Conservation (phyloP, 2,113 vertebrate species). For the Natator depressus region DNA sequence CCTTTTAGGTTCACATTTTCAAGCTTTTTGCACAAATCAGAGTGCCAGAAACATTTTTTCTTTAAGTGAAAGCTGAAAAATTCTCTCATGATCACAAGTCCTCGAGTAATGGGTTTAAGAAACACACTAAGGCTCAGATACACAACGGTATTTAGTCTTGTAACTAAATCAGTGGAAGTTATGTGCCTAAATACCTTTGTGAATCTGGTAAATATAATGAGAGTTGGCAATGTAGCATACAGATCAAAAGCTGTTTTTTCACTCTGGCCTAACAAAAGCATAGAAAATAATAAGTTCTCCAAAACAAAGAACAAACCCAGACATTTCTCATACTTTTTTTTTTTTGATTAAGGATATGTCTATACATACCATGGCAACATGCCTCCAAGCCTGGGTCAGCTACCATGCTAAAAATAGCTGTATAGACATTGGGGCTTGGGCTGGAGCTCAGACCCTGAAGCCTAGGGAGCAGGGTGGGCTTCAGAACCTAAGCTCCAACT, state of each 20-base stretch:
- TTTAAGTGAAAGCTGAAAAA: neutral
- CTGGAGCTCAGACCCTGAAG: neutral
- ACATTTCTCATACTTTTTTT: neutral
- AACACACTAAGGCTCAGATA: neutral
- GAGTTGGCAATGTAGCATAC: neutral
- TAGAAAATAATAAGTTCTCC: neutral
- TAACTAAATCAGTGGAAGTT: neutral
- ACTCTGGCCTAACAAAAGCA: too few relatives aligned
- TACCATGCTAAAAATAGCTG: too few relatives aligned
- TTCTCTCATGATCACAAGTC: neutral
- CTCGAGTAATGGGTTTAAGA: neutral
- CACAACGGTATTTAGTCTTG: neutral
- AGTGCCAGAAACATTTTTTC: neutral
- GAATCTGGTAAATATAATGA: neutral
- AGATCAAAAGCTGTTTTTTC: neutral
- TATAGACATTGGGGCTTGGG: neutral
- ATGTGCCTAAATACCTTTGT: neutral
- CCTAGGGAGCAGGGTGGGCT: neutral
- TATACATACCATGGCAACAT: neutral
- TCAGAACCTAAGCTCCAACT: neutral
- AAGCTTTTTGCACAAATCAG: neutral
- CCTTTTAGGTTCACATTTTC: neutral
- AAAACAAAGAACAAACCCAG: neutral
- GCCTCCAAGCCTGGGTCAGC: neutral
- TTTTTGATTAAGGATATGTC: neutral